phyloP scores from a whole-genome alignment of 2,797 vertebrate genomes.

The Mallotus villosus region DNA sequence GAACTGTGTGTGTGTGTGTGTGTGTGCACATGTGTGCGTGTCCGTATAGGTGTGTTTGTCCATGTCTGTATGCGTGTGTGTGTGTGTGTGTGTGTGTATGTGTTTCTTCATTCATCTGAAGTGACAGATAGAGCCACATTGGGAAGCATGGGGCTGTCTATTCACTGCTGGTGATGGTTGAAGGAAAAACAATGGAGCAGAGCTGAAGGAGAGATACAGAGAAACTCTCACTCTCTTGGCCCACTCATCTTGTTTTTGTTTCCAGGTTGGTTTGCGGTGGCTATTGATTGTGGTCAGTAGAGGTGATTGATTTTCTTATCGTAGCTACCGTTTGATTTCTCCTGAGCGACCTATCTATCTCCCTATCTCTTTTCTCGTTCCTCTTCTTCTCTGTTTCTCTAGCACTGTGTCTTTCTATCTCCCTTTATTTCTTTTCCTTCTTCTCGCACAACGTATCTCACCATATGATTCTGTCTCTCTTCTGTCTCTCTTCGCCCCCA shows the following conservation, averaged over 20 bases:
- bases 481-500: too few relatives aligned
- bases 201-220: constrained; percentile 7
- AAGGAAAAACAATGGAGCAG: constrained; percentile 12
- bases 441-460: not conserved
- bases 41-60: too few relatives aligned
- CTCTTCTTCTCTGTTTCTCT: constrained; percentile 3
- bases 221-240: constrained; percentile 11
- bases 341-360: constrained; percentile 26
- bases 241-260: constrained; percentile 34
- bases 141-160: not conserved
- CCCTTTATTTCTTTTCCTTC: constrained; percentile 4
- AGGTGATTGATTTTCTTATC: constrained; percentile 50
- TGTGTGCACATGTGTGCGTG: too few relatives aligned
- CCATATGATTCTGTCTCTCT: too few relatives aligned
- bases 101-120: constrained; percentile 10
- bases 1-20: not conserved
- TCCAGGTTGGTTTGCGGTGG: constrained; percentile 26
- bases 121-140: not conserved
- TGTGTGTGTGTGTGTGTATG: constrained; percentile 6
- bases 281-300: constrained; percentile 49
- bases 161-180: constrained; percentile 1
- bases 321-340: constrained; percentile 45
- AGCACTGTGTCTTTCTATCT: constrained; percentile 6
- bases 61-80: too few relatives aligned
- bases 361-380: constrained; percentile 1